Conservation (phyloP, 1,140 invertebrate genomes). For the Popillia japonica region DNA sequence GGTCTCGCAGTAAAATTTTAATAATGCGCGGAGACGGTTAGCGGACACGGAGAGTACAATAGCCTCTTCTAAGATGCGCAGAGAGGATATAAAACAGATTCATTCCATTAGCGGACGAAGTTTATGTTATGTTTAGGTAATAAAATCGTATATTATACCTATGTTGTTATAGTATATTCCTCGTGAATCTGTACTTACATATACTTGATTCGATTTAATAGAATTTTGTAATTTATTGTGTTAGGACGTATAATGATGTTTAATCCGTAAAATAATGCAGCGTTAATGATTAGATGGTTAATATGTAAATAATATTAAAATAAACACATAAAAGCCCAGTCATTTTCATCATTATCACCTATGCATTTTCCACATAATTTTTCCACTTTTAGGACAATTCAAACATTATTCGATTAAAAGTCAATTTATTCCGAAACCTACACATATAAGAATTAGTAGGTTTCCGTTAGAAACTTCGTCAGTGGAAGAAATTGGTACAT, state of each 20-base stretch:
- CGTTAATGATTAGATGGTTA: too few relatives aligned
- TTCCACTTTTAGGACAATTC: too few relatives aligned
- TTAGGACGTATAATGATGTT: neutral
- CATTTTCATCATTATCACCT: too few relatives aligned
- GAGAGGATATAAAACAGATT: neutral
- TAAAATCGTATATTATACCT: neutral
- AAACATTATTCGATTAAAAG: too few relatives aligned
- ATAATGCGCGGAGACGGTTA: neutral
- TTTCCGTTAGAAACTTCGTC: too few relatives aligned
- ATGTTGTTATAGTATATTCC: neutral
- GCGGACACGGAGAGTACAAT: neutral
- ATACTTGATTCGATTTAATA: neutral
- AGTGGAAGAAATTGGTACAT: too few relatives aligned
- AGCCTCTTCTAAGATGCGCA: neutral
- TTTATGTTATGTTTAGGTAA: conserved; percentile 12
- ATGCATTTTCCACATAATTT: too few relatives aligned
- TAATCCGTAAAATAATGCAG: too few relatives aligned
- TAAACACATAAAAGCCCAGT: too few relatives aligned
- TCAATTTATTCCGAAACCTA: too few relatives aligned
- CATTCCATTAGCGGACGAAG: conserved; percentile 13
- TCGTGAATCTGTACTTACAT: neutral
- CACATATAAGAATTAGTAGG: too few relatives aligned
- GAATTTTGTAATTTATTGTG: neutral
- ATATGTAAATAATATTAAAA: too few relatives aligned
- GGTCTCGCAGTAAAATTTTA: conserved; percentile 5